These are phyloP conservation scores for Acrobasis repandana DNA, from an alignment of 2,888 invertebrate species.

Conservation along the genomic window DNA sequence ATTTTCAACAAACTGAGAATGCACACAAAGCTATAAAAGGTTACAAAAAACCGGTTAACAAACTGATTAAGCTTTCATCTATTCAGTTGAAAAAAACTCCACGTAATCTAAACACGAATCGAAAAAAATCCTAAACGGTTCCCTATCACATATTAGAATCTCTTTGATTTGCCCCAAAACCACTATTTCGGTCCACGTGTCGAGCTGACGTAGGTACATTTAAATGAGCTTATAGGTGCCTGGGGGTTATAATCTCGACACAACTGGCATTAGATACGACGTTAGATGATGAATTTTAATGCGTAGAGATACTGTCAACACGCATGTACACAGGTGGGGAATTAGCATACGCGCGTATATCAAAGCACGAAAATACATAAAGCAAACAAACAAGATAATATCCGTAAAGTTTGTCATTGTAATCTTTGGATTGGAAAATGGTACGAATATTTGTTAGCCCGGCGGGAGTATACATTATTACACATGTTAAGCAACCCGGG, in stretches of 20 bases:
- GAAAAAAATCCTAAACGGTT: slow-evolving; percentile 13
- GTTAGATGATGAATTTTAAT: slow-evolving; percentile 46
- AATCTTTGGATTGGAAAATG: no score
- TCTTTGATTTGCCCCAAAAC: slow-evolving; percentile 40
- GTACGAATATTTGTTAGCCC: no score
- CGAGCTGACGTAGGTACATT: slow-evolving; percentile 25
- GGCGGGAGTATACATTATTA: no score
- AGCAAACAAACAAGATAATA: not conserved
- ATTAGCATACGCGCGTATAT: not conserved
- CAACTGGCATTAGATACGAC: slow-evolving; percentile 51
- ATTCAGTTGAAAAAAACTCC: slow-evolving; percentile 4
- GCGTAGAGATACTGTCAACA: slow-evolving; percentile 6
- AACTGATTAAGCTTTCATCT: not conserved
- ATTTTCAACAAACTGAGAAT: not conserved
- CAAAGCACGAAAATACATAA: not conserved
- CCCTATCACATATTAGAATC: slow-evolving; percentile 36
- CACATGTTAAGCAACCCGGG: no score
- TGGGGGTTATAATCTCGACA: slow-evolving; percentile 42
- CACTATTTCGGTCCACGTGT: slow-evolving; percentile 13
- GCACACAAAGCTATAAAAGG: not conserved
- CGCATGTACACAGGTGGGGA: slow-evolving; percentile 44
- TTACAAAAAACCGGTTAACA: not conserved
- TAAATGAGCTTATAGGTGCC: slow-evolving; percentile 30
- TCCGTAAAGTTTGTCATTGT: no score
- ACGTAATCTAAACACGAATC: not conserved